Evolutionary conservation across 2,797 vertebrate genomes (phyloP).

Genomic region (Diplodus sargus): DNA sequence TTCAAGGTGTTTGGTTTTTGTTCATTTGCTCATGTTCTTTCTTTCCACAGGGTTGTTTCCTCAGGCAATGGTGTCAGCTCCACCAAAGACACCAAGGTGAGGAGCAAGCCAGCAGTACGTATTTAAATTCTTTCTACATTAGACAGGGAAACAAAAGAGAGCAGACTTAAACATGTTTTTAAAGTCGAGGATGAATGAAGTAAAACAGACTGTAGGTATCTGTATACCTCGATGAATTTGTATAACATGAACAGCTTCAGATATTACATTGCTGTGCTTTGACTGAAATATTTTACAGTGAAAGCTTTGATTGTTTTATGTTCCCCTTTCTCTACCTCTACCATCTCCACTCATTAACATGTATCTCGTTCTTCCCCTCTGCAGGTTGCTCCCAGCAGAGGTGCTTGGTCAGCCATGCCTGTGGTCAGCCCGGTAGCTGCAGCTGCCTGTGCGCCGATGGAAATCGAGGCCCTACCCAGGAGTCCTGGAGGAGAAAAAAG

Average conservation of each 20-base stretch:
- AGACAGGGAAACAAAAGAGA: not conserved
- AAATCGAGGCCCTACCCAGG: slow-evolving; percentile 90
- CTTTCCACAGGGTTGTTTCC: slow-evolving; percentile 61
- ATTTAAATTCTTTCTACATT: not conserved
- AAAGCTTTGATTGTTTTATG: not conserved
- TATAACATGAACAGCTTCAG: not conserved
- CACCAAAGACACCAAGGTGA: slow-evolving; percentile 86
- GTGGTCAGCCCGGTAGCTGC: slow-evolving; percentile 78
- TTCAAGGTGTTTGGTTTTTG: not conserved
- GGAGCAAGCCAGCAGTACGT: not conserved
- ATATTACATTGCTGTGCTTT: not conserved
- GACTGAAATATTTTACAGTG: not conserved
- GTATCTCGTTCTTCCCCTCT: not conserved
- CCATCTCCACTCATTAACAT: not conserved
- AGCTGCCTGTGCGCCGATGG: slow-evolving; percentile 85
- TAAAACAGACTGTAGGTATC: not conserved
- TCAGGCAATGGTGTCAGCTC: slow-evolving; percentile 83
- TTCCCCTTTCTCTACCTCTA: not conserved
- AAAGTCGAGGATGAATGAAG: slow-evolving; percentile 3
- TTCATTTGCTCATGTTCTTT: not conserved
- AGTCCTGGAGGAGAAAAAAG: slow-evolving; percentile 90
- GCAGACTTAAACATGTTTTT: not conserved
- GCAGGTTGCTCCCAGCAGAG: slow-evolving; percentile 81
- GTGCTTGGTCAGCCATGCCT: slow-evolving; percentile 81
- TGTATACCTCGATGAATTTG: not conserved